Percentiles rank a stretch among this genome's conserved stretches.
phyloP scores from a whole-genome alignment of 53 echinoderm and acorn worm species.

The Mesocentrotus franciscanus region DNA sequence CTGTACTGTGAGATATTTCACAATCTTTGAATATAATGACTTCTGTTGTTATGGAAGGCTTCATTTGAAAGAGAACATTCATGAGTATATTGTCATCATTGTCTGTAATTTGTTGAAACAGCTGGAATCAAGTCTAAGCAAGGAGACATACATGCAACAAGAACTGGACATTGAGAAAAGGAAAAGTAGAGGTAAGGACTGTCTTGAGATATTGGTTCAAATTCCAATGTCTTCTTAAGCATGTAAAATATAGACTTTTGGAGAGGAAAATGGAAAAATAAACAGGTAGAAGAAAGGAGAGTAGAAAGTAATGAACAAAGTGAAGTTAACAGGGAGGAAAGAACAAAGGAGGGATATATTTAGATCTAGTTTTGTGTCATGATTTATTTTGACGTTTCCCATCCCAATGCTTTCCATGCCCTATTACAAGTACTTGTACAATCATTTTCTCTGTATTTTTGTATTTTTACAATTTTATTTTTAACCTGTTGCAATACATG shows the following conservation, averaged over 20 bases:
- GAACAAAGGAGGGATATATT: too few species aligned
- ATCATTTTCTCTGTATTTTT: too few species aligned
- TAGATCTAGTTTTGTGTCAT: too few species aligned
- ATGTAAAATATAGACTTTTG: background rate
- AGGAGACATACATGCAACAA: conserved; percentile 76
- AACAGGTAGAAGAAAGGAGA: background rate
- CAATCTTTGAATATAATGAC: too few species aligned
- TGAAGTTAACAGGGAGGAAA: too few species aligned
- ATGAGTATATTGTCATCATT: too few species aligned
- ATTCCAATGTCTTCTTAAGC: background rate
- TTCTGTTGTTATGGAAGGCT: background rate
- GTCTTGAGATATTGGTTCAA: background rate
- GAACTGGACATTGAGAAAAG: conserved; percentile 82
- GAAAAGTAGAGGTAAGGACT: conserved; percentile 76
- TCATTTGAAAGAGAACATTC: background rate
- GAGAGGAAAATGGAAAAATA: background rate
- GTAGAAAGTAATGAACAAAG: background rate
- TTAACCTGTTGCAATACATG: too few species aligned
- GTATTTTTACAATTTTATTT: background rate
- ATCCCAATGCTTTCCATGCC: too few species aligned
- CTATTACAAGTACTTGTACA: too few species aligned
- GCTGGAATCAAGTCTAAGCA: conserved; percentile 81
- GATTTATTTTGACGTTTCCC: too few species aligned
- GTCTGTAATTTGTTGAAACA: conserved; percentile 42
- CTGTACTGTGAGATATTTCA: too few species aligned